Evolutionary conservation across 2,797 vertebrate species (phyloP).

Genomic region (Ceryle rudis): DNA sequence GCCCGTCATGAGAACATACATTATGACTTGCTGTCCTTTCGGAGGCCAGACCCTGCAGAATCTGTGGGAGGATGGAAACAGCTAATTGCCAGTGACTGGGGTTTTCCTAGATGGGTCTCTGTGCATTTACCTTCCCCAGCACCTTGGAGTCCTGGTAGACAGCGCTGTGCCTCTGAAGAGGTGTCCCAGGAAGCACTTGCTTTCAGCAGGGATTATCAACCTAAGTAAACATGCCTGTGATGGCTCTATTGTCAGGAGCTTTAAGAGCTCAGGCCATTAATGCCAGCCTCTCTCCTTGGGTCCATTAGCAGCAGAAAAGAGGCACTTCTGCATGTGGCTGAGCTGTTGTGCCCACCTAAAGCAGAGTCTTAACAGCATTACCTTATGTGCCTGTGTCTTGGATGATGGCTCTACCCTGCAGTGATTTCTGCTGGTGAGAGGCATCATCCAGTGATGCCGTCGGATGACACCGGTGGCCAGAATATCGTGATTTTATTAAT

Average conservation of each 20-base stretch:
- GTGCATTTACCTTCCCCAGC: neutral
- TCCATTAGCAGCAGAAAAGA: neutral
- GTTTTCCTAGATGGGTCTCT: neutral
- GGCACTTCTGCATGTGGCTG: neutral
- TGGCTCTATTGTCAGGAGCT: neutral
- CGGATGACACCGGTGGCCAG: neutral
- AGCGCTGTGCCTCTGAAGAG: neutral
- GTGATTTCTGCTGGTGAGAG: neutral
- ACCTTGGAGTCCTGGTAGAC: neutral
- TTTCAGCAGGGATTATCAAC: neutral
- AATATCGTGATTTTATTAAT: neutral
- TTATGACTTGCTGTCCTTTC: neutral
- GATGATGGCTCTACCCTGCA: neutral
- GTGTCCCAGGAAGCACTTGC: neutral
- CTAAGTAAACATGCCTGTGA: neutral
- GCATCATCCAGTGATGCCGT: neutral
- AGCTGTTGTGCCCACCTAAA: neutral
- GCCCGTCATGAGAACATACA: rapidly evolving
- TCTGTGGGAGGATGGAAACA: neutral
- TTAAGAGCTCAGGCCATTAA: rapidly evolving
- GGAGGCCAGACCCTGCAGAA: neutral
- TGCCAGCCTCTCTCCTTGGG: rapidly evolving
- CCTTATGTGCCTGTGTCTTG: neutral
- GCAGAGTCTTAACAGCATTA: neutral
- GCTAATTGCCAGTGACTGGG: neutral